Evolutionary conservation across 2,888 invertebrate species (phyloP), one percentile per base, ranked within the genome.

Genomic region (Anoplius nigerrimus): DNA sequence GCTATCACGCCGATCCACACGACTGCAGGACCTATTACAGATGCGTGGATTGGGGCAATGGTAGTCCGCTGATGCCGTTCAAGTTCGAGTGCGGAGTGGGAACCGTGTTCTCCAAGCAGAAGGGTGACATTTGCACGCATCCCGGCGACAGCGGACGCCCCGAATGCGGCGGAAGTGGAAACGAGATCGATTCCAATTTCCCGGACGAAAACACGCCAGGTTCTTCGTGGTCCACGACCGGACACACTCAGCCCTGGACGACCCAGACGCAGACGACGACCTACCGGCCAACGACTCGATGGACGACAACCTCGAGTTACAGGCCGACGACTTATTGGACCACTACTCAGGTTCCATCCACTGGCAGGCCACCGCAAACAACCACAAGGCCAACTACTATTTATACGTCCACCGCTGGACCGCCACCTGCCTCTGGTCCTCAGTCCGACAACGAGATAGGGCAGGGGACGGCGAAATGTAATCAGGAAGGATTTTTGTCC

Each of bases 51-150:
- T 92, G 92, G 83, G 91, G 91, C 66, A 89, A 89, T 66, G 90
- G 90, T 52, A 90, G 89, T 42, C 83, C 85, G 75, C 90, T 91
- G 71, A 92, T 91, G 6, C 90, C 92, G 15, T 93, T 92, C 68
- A 90, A 90, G 90, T 94, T 95, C 86, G 92, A 93, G 86, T 96
- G 96, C 84, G 93, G 92, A 18, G 92, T 92, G 45, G 94, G 94
- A 15, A 94, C 95, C 0, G 92, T 95, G 24, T 96, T 93, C 84
- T 88, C 88, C 2, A 76, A 76, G 20, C 58, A 61, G 2, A 83
- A 77, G n/a, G 88, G 88, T 16, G 94, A 95, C 82, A 90, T 93
- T 66, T 96, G 95, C 84, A 93, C 94, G 80, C 92, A 94, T 86
- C 93, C 95, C 1, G 90, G 90, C 78, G 92, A 91, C 74, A 94